Conservation (phyloP, 2,113 vertebrate genomes). For the Helogale parvula region DNA sequence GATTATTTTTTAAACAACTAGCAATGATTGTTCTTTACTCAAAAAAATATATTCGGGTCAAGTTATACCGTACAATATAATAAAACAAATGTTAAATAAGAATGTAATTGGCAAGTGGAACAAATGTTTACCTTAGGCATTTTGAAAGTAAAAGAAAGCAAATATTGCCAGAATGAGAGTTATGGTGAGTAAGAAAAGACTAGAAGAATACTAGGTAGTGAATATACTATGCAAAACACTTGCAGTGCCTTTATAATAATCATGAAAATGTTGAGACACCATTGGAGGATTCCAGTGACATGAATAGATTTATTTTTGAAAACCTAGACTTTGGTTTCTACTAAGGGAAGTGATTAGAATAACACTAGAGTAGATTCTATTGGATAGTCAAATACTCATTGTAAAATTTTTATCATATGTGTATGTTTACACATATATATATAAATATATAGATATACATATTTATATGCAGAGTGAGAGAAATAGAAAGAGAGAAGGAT, state of each 20-base stretch:
- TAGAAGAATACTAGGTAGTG: background rate
- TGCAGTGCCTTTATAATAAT: background rate
- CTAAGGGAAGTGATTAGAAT: background rate
- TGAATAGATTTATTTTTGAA: background rate
- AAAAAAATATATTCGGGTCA: background rate
- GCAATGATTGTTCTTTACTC: background rate
- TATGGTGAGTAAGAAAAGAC: accelerated
- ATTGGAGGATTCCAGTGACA: background rate
- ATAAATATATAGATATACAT: background rate
- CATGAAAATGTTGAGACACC: background rate
- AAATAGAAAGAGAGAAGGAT: background rate
- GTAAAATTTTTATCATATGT: background rate
- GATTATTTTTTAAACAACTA: background rate
- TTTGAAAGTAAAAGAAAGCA: background rate
- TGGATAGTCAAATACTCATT: background rate
- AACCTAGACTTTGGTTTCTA: background rate
- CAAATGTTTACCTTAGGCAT: background rate
- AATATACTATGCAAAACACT: accelerated
- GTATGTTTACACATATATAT: background rate
- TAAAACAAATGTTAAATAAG: background rate
- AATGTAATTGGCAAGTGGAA: background rate
- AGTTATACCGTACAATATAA: background rate
- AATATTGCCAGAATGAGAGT: background rate
- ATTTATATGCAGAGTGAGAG: background rate
- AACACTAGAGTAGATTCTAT: background rate